phyloP scores from a whole-genome alignment of 2,113 vertebrate genomes.

The Propithecus coquereli region DNA sequence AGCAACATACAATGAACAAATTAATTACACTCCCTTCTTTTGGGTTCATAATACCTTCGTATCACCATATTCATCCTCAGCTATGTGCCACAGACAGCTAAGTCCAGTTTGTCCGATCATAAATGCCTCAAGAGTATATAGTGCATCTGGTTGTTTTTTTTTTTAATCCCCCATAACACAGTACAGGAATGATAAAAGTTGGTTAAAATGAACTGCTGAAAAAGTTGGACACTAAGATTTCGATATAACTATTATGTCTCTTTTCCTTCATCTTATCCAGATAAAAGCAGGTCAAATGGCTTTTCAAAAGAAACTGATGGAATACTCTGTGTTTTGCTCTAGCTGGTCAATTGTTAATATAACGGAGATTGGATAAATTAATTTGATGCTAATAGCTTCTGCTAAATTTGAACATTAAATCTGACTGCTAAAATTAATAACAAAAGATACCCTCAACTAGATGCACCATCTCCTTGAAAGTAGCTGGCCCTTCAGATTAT shows the following conservation, averaged over 20 bases:
- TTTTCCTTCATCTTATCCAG: not conserved
- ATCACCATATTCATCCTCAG: not conserved
- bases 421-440: conserved; percentile 1
- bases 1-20: not conserved
- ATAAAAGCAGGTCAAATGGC: not conserved
- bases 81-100: not conserved
- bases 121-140: not conserved
- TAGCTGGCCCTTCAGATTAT: not conserved
- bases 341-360: not conserved
- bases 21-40: not conserved
- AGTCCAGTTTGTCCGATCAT: not conserved
- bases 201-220: conserved; percentile 1
- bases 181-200: not conserved
- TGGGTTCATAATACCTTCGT: not conserved
- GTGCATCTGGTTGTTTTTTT: not conserved
- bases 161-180: not conserved
- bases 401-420: conserved; percentile 11
- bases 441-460: not conserved
- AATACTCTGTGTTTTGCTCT: not conserved
- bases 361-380: not conserved
- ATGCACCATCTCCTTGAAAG: not conserved
- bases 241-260: not conserved
- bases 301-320: not conserved
- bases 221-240: not conserved
- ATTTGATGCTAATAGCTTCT: not conserved